Evolutionary conservation across 1,140 invertebrate genomes (phyloP).

Genomic region (Protaetia brevitarsis): DNA sequence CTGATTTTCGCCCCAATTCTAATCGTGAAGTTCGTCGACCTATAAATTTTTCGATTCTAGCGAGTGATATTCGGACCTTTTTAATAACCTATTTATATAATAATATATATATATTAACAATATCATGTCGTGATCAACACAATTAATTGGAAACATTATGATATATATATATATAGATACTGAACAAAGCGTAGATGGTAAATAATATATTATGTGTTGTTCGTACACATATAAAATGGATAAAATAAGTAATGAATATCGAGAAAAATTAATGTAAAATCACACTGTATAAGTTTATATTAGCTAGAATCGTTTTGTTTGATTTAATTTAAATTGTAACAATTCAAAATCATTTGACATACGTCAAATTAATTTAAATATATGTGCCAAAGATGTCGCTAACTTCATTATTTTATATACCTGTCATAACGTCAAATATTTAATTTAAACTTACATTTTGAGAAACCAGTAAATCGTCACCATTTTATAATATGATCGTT

Average conservation of each 20-base stretch:
- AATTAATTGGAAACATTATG: constrained; percentile 9
- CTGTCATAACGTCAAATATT: background rate
- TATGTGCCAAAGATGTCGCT: background rate
- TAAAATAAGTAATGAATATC: too few species aligned
- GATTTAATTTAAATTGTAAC: too few species aligned
- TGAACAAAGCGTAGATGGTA: background rate
- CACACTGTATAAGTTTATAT: too few species aligned
- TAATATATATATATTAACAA: too few species aligned
- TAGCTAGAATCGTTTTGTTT: too few species aligned
- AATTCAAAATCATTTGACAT: background rate
- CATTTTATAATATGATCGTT: too few species aligned
- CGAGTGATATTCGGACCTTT: constrained; percentile 14
- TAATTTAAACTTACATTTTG: too few species aligned
- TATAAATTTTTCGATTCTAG: constrained; percentile 12
- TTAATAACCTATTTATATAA: constrained; percentile 22
- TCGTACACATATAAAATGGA: too few species aligned
- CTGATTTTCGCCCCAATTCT: background rate
- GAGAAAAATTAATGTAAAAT: too few species aligned
- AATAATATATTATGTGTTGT: too few species aligned
- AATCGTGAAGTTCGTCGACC: constrained; percentile 3
- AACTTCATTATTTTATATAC: background rate
- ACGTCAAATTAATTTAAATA: background rate
- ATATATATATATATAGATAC: background rate
- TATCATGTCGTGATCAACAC: constrained; percentile 4
- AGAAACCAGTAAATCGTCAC: too few species aligned